Conservation (phyloP, 2,888 invertebrate genomes). For the Acanthopleura granulata region DNA sequence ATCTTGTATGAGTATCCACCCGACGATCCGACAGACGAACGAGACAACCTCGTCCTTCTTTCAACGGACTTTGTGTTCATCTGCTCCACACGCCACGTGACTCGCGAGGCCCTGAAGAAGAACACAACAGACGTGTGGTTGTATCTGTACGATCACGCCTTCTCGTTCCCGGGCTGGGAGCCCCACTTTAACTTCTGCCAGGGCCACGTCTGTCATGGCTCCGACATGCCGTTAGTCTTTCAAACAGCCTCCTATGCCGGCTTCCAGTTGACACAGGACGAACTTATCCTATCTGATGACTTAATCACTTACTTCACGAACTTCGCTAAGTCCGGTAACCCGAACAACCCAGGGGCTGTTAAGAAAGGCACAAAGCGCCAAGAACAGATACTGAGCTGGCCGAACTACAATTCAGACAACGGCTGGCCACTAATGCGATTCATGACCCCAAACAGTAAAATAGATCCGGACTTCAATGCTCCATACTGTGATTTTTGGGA, state of each 20-base stretch:
- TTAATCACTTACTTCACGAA: conserved; percentile 59
- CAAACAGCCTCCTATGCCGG: conserved; percentile 41
- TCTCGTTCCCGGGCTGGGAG: conserved; percentile 52
- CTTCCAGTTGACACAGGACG: conserved; percentile 44
- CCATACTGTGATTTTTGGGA: conserved; percentile 57
- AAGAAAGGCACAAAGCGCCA: conserved; percentile 24
- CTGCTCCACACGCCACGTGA: conserved; percentile 45
- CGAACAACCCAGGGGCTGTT: conserved; percentile 31
- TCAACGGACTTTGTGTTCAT: conserved; percentile 53
- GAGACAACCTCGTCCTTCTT: conserved; percentile 33
- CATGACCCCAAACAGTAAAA: conserved; percentile 38
- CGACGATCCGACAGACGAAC: conserved; percentile 31
- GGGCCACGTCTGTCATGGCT: conserved; percentile 55
- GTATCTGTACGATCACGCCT: conserved; percentile 51
- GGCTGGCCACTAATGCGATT: conserved; percentile 37
- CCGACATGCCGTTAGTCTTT: conserved; percentile 54
- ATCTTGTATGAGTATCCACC: conserved; percentile 43
- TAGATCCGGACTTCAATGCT: conserved; percentile 35
- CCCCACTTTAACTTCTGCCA: conserved; percentile 47
- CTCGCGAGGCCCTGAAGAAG: conserved; percentile 28
- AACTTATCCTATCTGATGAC: conserved; percentile 38
- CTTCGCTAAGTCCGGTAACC: conserved; percentile 58
- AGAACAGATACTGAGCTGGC: conserved; percentile 36
- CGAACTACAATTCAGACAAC: conserved; percentile 32
- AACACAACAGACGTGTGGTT: conserved; percentile 32